These are phyloP conservation scores for Atlantisia rogersi DNA, from an alignment of 2,113 vertebrate genomes.

Conservation along the genomic window DNA sequence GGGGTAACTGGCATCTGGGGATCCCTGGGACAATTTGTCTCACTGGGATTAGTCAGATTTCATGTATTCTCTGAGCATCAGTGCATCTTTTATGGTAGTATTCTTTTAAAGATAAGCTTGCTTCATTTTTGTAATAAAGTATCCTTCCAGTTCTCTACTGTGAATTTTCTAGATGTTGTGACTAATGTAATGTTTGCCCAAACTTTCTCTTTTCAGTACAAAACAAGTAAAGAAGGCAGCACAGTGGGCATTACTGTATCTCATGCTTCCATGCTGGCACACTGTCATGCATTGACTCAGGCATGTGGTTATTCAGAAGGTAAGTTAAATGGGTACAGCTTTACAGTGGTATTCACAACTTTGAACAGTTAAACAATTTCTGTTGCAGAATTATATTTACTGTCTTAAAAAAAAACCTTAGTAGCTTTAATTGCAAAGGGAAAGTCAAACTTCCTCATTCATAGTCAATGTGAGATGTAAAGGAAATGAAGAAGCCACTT, in stretches of 20 bases:
- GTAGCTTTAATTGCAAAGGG: neutral
- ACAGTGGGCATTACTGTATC: conserved; percentile 92
- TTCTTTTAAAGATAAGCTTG: neutral
- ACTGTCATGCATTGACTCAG: conserved; percentile 90
- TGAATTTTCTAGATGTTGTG: neutral
- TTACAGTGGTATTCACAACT: neutral
- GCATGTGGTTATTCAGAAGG: conserved; percentile 94
- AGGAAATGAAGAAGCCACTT: neutral
- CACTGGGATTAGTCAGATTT: neutral
- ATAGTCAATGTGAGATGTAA: neutral
- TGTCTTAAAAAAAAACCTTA: neutral
- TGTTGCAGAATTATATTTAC: neutral
- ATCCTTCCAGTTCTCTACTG: neutral
- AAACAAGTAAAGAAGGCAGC: conserved; percentile 96
- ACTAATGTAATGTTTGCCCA: neutral
- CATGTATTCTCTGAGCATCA: neutral
- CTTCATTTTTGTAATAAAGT: neutral
- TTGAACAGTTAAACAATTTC: neutral
- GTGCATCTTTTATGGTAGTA: neutral
- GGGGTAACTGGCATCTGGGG: neutral
- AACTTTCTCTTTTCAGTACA: conserved; percentile 82
- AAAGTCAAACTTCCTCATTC: neutral
- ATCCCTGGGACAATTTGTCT: neutral
- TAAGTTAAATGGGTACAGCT: conserved; percentile 59
- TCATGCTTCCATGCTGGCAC: conserved; percentile 88